Base-by-base conservation (phyloP, 2,797 vertebrate genomes). In the Sitta carolinensis region DNA sequence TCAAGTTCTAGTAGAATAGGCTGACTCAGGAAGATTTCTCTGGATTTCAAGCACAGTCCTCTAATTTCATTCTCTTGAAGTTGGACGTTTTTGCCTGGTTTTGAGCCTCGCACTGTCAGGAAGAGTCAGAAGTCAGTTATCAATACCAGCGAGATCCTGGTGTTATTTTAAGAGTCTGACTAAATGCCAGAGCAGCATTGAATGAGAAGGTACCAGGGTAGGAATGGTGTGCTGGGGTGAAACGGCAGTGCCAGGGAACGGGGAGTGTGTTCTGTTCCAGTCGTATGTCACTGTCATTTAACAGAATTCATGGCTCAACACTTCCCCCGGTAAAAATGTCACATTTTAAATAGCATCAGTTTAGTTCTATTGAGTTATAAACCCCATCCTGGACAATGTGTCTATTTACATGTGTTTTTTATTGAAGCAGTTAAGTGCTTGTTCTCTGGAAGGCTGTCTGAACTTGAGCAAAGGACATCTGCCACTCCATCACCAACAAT, bases 21-120 rank as follows among this genome's bases (percentile, higher is more conserved):
- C 82, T 99, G 99, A 96, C 99, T 99, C 95, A 99, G 99, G 94
- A 99, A 99, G 95, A 99, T 99, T 98, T 99, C 99, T 92, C 99
- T 98, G 94, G 99, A 99, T 96, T 99, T 99, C 84, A 99, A 98
- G 96, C 99, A 99, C 58, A 99, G 96, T 72, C 99, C 99, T 94
- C 99, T 98, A 78, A 99, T 99, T 98, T 99, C 99, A 47, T 99
- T 99, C 97, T 99, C 99, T 96, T 99, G 99, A 83, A 99, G 98
- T 89, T 99, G 99, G 83, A 99, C 99, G 74, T 99, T 99, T 98
- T 99, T 99, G 52, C 99, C 99, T 63, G 99, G 99, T 97, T 99
- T 99, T 81, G 99, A 99, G 63, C 99, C 99, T 97, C 99, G 98
- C 96, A 99, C 99, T 99, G 97, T 38, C 57, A 32, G 81, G 38